Conservation (phyloP, 2,888 invertebrate species). For the Tridacna gigas region DNA sequence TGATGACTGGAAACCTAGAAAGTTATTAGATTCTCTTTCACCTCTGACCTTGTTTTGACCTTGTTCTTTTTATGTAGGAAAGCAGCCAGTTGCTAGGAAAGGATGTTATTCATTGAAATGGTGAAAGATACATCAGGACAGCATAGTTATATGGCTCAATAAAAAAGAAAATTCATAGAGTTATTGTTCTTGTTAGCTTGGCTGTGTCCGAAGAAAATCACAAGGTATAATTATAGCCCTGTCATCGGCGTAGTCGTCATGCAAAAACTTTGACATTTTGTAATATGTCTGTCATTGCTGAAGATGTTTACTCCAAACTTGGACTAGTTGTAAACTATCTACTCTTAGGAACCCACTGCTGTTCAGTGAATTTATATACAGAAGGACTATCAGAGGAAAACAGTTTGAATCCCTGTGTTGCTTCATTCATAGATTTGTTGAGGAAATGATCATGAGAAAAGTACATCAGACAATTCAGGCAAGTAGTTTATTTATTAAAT, state of each 20-base stretch:
- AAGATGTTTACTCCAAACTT: not conserved
- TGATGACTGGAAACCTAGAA: not conserved
- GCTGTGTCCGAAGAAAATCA: too few relatives aligned
- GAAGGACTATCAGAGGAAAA: not conserved
- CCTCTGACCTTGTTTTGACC: too few relatives aligned
- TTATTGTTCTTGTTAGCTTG: not conserved
- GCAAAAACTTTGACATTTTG: too few relatives aligned
- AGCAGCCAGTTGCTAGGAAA: too few relatives aligned
- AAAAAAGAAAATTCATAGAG: not conserved
- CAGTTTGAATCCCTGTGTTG: not conserved
- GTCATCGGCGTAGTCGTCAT: too few relatives aligned
- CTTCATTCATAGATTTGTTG: not conserved
- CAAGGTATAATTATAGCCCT: too few relatives aligned
- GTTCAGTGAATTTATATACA: not conserved
- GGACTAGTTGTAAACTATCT: not conserved
- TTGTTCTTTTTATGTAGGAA: too few relatives aligned
- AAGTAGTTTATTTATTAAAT: not conserved
- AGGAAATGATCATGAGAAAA: not conserved
- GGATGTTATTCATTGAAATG: too few relatives aligned
- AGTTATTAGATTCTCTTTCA: not conserved
- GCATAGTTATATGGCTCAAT: not conserved
- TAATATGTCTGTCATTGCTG: too few relatives aligned
- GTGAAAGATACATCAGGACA: too few relatives aligned
- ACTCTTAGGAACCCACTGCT: conserved; percentile 8
- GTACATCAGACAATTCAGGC: not conserved